These are phyloP conservation scores for Yponomeuta cagnagella DNA, from an alignment of 2,888 invertebrate genomes.

Conservation along the genomic window DNA sequence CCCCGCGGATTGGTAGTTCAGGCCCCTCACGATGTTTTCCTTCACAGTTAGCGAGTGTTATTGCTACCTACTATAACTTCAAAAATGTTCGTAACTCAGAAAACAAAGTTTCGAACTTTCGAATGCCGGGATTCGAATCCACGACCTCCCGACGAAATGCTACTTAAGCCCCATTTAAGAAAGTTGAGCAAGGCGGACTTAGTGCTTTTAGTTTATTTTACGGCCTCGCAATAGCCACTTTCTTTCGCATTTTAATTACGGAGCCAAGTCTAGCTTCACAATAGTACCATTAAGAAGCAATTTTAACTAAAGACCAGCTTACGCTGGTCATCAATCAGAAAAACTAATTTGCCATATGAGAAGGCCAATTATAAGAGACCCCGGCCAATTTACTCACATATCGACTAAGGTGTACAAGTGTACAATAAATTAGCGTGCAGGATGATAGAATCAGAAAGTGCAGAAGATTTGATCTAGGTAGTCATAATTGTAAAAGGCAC, in stretches of 20 bases:
- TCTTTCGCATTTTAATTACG: background rate
- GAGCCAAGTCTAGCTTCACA: background rate
- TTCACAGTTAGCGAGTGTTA: no score
- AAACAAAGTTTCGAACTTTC: no score
- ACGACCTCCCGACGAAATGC: no score
- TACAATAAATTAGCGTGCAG: slow-evolving; percentile 45
- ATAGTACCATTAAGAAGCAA: background rate
- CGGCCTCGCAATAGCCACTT: background rate
- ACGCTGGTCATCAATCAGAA: slow-evolving; percentile 22
- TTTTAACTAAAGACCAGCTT: background rate
- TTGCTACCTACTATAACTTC: no score
- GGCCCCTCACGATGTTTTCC: no score
- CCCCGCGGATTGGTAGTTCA: no score
- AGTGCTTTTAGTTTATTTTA: background rate
- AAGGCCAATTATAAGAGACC: slow-evolving; percentile 28
- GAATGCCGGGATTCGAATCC: no score
- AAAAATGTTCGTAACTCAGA: no score
- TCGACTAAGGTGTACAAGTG: slow-evolving; percentile 34
- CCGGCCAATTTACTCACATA: slow-evolving; percentile 40
- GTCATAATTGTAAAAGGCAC: background rate
- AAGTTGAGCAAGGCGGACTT: no score
- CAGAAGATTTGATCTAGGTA: background rate
- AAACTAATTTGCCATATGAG: slow-evolving; percentile 23
- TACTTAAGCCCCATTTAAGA: no score
- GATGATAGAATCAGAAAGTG: background rate